Evolutionary conservation across 2,888 invertebrate species (phyloP), one percentile per base, ranked within the genome.

Genomic region (Chrysolina oricalcia): DNA sequence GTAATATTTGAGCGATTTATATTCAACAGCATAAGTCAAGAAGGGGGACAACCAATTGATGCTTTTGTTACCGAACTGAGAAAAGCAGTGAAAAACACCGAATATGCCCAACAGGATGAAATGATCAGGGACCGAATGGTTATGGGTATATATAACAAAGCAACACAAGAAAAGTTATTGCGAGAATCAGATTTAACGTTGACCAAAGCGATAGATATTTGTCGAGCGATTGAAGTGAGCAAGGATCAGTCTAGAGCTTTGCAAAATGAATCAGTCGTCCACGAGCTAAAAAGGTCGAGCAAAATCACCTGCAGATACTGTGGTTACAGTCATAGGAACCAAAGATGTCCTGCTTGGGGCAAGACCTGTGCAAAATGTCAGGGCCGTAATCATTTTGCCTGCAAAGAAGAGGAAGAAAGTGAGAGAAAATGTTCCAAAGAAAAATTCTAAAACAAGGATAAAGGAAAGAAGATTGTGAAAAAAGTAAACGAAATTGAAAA

Each of bases 81-180:
- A 74, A 81, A 81, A 70, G 74, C 81, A 19, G 75, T 80, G n/a
- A 81, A 85, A 74, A 73, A 68, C n/a, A 83, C 82, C 66, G 79
- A 77, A 17, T 84, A 83, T 77, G 64, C 59, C 21, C 74, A 83
- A 41, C 77, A 74, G 67, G 80, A 83, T 56, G 78, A 78, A 9
- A 78, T 84, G 73, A 43, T 85, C 8, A 69, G 82, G 73, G 83
- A 84, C 65, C 68, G 78, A 40, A 80, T 83, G 48, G 82, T 84
- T 21, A 73, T 83, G 21, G 83, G 82, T 19, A 73, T 83, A 17
- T 43, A 11, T 35, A 78, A 81, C 63, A 79, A 77, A 50, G 53
- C 48, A 17, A 72, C 78, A 15, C 81, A 82, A 66, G n/a, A 78
- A 84, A 66, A 72, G 72, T 56, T 82, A 53, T 66, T 83, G 21